phyloP scores from a whole-genome alignment of 2,113 vertebrate species.

The Hemiprocne comata region DNA sequence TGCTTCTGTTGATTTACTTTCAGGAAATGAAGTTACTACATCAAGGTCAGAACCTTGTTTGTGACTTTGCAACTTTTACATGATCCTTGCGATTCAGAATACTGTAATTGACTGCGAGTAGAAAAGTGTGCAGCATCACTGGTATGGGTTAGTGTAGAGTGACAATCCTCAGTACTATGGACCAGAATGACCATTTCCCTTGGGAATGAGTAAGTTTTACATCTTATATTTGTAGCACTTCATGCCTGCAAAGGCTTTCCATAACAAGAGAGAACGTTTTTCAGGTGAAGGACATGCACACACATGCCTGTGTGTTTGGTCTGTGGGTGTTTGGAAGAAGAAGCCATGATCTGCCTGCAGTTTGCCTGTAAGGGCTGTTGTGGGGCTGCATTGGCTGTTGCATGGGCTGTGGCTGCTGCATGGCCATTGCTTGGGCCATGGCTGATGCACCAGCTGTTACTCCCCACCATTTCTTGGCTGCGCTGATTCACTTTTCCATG shows the following conservation, averaged over 20 bases:
- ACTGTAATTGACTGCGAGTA: neutral
- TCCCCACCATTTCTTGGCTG: neutral
- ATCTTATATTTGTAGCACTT: neutral
- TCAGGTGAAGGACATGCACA: neutral
- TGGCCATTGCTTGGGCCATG: neutral
- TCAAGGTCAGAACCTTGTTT: neutral
- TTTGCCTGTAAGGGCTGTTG: neutral
- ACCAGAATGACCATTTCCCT: neutral
- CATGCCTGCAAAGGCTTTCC: neutral
- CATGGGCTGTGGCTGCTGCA: neutral
- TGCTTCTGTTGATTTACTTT: neutral
- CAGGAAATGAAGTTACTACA: neutral
- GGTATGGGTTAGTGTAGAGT: neutral
- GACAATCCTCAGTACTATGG: neutral
- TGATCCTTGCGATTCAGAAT: neutral
- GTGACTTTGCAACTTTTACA: neutral
- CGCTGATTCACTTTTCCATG: neutral
- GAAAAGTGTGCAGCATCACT: neutral
- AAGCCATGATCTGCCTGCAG: neutral
- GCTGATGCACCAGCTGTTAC: neutral
- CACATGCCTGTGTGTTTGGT: accelerated
- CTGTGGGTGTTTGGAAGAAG: neutral
- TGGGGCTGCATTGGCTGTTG: neutral
- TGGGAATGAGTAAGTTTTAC: neutral
- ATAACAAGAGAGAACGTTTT: neutral